phyloP scores from a whole-genome alignment of 1,140 invertebrate species.

The Stegodyphus dumicola region DNA sequence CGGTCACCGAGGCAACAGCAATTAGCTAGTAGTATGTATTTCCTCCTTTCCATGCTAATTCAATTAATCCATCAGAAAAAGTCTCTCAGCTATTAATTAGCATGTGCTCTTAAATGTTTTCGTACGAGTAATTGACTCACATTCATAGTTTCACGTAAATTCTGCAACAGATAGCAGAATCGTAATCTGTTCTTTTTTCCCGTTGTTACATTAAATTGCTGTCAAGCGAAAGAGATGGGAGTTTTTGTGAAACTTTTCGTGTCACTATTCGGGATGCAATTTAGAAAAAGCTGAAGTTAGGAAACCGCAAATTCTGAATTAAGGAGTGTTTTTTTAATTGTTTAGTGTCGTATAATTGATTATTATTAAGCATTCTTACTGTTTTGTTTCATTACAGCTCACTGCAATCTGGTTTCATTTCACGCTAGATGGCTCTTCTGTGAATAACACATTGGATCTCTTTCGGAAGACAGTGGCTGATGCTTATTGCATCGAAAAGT shows the following conservation, averaged over 20 bases:
- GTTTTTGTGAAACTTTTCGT: slow-evolving; percentile 4
- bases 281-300: slow-evolving; percentile 32
- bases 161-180: slow-evolving; percentile 20
- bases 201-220: slow-evolving; percentile 7
- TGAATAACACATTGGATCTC: background rate
- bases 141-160: slow-evolving; percentile 24
- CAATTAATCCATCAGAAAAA: slow-evolving; percentile 39
- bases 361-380: background rate
- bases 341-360: background rate
- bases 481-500: no score
- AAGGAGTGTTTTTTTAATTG: slow-evolving; percentile 4
- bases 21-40: slow-evolving; percentile 48
- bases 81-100: slow-evolving; percentile 54
- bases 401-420: background rate
- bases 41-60: slow-evolving; percentile 34
- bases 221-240: background rate
- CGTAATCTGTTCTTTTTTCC: slow-evolving; percentile 25
- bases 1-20: slow-evolving; percentile 41
- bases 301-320: slow-evolving; percentile 3
- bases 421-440: no score
- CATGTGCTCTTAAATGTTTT: slow-evolving; percentile 60
- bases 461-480: background rate
- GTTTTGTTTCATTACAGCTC: background rate
- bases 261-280: slow-evolving; percentile 28
- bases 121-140: slow-evolving; percentile 51